Base-by-base conservation (phyloP, 1,140 invertebrate genomes). In the Centruroides sculpturatus region DNA sequence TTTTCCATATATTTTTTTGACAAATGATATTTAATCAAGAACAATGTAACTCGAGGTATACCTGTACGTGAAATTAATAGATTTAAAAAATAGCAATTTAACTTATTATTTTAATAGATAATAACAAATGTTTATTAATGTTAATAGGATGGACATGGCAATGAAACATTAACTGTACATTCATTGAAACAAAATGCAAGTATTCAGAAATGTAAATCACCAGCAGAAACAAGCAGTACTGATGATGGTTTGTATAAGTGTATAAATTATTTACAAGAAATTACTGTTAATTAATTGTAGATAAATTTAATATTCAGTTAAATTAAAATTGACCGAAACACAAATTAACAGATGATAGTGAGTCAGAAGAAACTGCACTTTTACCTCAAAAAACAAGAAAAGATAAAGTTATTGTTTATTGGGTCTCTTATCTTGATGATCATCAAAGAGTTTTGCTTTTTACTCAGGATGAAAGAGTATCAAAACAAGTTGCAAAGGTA, bases 341-440 rank as follows among this genome's bases (percentile, higher is more conserved):
- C 23, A 23, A 23, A 23, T 23, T 23, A 23, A 41, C 66, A 71
- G 74, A 75, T 65, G 72, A 74, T 55, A 73, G 71, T 62, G 73
- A 75, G 61, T 69, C 68, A 9, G 57, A 69, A 10, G 71, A 72
- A 60, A 68, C 63, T 46, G 41, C 41, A 41, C 59, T 62, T 23
- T 13, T 62, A 8, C 57, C 63, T 10, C 68, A 56, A 9, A 69
- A 71, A 64, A 67, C 76, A 3, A 72, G 79, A 35, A 79, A 75
- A 63, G 80, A 82, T 65, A 76, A 78, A 62, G 76, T 86, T 8
- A 75, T 82, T 3, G 82, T 91, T n/a, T 87, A 86, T 67, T 91
- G 87, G 86, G 81, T 88, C 47, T 87, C 85, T 57, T 89, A 84
- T 63, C 77, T 86, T 66, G 83, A 89, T 63, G 81, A 80, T 0